Evolutionary conservation across 2,888 invertebrate species (phyloP).

Genomic region (Aphidius colemani): DNA sequence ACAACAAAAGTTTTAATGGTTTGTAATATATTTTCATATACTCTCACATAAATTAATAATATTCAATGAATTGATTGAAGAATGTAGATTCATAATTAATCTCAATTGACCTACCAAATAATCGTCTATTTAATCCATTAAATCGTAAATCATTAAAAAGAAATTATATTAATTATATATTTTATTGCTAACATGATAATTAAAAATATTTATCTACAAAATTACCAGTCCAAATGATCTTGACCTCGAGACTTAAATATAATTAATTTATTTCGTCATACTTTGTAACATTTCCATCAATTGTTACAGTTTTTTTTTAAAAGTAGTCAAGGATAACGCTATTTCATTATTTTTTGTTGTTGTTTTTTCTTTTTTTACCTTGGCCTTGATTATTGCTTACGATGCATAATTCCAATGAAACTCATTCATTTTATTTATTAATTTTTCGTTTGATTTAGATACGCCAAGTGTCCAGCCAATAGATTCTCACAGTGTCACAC

Average conservation of each 20-base stretch:
- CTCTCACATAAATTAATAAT: not conserved
- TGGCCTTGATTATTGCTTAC: too few species aligned
- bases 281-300: constrained; percentile 13
- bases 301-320: constrained; percentile 7
- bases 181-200: not conserved
- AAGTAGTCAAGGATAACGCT: not conserved
- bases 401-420: too few species aligned
- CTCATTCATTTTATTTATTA: too few species aligned
- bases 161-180: not conserved
- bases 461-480: too few species aligned
- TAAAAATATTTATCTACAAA: constrained; percentile 1
- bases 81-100: not conserved
- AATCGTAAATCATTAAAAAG: not conserved
- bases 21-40: not conserved
- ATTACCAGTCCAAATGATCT: constrained; percentile 1
- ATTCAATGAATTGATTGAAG: constrained; percentile 1
- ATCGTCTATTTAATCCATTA: not conserved
- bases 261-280: too few species aligned
- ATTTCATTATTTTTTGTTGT: too few species aligned
- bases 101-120: constrained; percentile 23
- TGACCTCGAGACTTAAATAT: too few species aligned
- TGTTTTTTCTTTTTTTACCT: too few species aligned
- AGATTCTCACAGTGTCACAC: too few species aligned
- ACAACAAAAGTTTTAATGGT: constrained; percentile 21
- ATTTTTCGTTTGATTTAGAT: too few species aligned